phyloP scores from a whole-genome alignment of 2,113 vertebrate species.

The Chaenocephalus aceratus region DNA sequence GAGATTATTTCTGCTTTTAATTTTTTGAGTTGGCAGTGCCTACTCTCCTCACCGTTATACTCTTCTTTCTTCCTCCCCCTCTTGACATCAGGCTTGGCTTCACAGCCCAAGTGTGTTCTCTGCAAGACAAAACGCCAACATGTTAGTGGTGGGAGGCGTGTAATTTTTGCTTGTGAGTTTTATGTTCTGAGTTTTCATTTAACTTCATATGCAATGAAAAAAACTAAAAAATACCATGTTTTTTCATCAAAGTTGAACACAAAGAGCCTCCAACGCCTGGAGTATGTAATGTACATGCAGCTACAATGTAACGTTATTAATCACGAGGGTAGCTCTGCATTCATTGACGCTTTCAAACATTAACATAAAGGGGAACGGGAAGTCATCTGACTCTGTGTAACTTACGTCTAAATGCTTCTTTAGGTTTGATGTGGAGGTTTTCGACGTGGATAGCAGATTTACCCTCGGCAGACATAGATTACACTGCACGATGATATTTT shows the following conservation, averaged over 20 bases:
- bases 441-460: slow-evolving; percentile 81
- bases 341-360: slow-evolving; percentile 61
- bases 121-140: slow-evolving; percentile 54
- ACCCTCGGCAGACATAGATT: slow-evolving; percentile 82
- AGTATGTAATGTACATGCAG: slow-evolving; percentile 38
- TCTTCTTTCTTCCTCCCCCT: slow-evolving; percentile 72
- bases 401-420: slow-evolving; percentile 84
- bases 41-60: slow-evolving; percentile 68
- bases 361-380: slow-evolving; percentile 11
- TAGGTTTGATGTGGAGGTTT: slow-evolving; percentile 82
- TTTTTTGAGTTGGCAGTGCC: slow-evolving; percentile 75
- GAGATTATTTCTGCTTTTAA: slow-evolving; percentile 78
- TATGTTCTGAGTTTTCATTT: neutral
- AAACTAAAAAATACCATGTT: neutral
- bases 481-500: slow-evolving; percentile 84
- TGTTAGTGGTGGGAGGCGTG: slow-evolving; percentile 1
- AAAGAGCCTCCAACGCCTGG: slow-evolving; percentile 45
- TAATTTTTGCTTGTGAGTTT: neutral
- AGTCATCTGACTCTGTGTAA: neutral
- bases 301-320: slow-evolving; percentile 52
- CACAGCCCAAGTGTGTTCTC: slow-evolving; percentile 80
- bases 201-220: slow-evolving; percentile 28
- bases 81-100: slow-evolving; percentile 75
- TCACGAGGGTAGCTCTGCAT: slow-evolving; percentile 44
- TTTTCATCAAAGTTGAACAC: neutral